Percentiles rank a stretch among this genome's conserved stretches.
phyloP scores from a whole-genome alignment of 2,888 invertebrate genomes.

The Papilio protenor region DNA sequence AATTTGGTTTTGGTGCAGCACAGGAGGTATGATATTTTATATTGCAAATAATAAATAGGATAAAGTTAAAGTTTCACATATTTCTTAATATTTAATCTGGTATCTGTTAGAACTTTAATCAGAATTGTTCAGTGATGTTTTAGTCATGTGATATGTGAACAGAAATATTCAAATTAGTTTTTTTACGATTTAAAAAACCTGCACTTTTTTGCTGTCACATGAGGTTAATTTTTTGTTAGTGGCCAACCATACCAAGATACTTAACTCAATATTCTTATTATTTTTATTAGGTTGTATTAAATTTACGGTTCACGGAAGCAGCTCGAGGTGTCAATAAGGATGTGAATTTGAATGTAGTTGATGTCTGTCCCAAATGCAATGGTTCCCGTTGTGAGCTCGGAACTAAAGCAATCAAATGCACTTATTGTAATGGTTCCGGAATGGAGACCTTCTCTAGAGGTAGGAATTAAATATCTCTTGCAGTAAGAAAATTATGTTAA shows the following conservation, averaged over 20 bases:
- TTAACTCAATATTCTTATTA: background rate
- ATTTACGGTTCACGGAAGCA: conserved; percentile 96
- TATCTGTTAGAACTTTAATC: no score
- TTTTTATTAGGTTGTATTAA: conserved; percentile 35
- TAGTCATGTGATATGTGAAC: no score
- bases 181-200: background rate
- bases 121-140: no score
- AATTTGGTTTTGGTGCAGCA: conserved; percentile 95
- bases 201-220: background rate
- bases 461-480: conserved; percentile 49
- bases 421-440: conserved; percentile 97
- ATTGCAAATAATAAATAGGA: background rate
- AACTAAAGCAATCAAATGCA: conserved; percentile 94
- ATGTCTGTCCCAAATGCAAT: conserved; percentile 94
- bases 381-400: conserved; percentile 95
- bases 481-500: background rate
- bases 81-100: background rate
- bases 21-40: conserved; percentile 88
- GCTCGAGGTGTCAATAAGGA: conserved; percentile 98
- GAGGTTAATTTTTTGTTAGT: background rate
- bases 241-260: background rate
- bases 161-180: background rate
- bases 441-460: conserved; percentile 94
- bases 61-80: background rate
- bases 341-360: conserved; percentile 94